Evolutionary conservation across 1,140 invertebrate genomes (phyloP), one percentile per base, ranked within the genome.

Genomic region (Anastrepha ludens): DNA sequence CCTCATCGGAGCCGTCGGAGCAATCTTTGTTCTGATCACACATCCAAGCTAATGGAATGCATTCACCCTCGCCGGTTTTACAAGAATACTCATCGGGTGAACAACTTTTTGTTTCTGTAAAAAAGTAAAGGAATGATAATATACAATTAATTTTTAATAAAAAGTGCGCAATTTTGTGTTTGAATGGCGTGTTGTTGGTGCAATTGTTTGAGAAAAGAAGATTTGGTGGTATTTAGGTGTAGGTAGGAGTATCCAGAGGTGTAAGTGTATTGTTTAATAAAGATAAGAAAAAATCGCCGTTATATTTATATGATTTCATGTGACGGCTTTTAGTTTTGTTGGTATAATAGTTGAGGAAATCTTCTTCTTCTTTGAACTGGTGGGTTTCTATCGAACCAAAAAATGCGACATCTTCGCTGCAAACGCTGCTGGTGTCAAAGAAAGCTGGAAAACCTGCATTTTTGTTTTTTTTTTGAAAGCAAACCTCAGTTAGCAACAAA

Each of bases 11-110:
- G 89, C 96, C 97, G 94, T 98, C 97, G 86, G 95, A 95, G 94
- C 98, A 98, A 94, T 98, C 98, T 55, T 94, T 93, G 92, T 96
- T 96, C 91, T 96, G 96, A 94, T 98, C 98, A 93, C 98, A 99
- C 95, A 98, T 97, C 97, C 97, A 98, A 60, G 96, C 96, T 89
- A 97, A 94, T 86, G 97, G 97, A 88, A 98, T 96, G 93, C 98
- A 98, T 94, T 98, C 96, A 74, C 97, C 97, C 87, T 95, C 95
- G 88, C 94, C 95, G 59, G 95, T 95, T 89, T 96, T 95, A 93
- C 97, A 98, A 13, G 96, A 96, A 94, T 98, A 98, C 93, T 98
- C 96, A 91, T 98, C 97, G n/a, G 96, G 94, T 65, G 95, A 96
- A 94, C 97, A 98, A 89, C 96, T 95, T 94, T 96, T 96, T 92